Conservation (phyloP, 2,113 vertebrate species). For the Tyrannus savana region DNA sequence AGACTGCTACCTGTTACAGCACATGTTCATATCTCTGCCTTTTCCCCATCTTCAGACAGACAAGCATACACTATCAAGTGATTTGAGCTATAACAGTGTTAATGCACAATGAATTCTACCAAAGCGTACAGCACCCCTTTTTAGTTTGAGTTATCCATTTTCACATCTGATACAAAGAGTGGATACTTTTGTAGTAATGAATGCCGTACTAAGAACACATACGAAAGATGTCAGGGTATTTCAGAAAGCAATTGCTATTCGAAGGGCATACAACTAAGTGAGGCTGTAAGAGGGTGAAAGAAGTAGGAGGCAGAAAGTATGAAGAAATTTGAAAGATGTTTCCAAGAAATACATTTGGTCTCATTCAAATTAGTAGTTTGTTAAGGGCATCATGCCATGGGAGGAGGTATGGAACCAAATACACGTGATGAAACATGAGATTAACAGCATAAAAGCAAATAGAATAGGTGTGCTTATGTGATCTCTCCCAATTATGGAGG, state of each 20-base stretch:
- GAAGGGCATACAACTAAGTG: background rate
- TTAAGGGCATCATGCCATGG: background rate
- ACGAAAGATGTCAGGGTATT: background rate
- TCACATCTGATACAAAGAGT: background rate
- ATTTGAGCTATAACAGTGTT: background rate
- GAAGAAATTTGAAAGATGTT: background rate
- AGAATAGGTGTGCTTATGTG: fast-evolving
- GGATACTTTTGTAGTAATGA: background rate
- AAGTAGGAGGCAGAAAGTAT: background rate
- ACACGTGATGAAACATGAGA: background rate
- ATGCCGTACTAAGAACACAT: background rate
- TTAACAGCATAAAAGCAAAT: background rate
- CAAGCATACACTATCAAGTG: background rate
- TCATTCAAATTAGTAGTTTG: background rate
- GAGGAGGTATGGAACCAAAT: background rate
- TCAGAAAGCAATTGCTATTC: background rate
- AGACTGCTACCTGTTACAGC: background rate
- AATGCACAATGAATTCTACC: background rate
- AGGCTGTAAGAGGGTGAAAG: background rate
- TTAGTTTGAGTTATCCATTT: background rate
- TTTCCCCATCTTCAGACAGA: background rate
- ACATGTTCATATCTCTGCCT: background rate
- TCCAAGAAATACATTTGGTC: background rate
- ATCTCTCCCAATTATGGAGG: background rate
- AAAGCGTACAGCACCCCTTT: background rate